Evolutionary conservation across 1,140 invertebrate species (phyloP), one percentile per base, ranked within the genome.

Genomic region (Eufriesea mexicana): DNA sequence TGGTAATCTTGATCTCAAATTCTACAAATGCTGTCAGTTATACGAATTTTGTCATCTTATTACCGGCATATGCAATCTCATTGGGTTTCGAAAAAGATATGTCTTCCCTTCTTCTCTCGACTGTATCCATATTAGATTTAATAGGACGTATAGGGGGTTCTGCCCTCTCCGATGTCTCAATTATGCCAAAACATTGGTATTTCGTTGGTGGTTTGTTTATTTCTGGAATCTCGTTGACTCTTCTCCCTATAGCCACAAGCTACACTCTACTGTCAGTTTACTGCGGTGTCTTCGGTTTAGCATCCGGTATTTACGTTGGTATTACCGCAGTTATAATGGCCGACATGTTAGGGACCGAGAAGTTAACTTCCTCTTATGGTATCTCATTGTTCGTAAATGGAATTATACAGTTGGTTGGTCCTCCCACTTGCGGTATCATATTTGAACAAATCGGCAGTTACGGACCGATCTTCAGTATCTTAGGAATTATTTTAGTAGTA

Each of bases 251-350:
- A 25, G 95, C 96, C 2, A 92, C 90, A 0, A 94, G 93, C 57
- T 95, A 95, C 71, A 64, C 54, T 0, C 93, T 94, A 23, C 94
- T 98, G 4, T 95, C 96, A 55, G 93, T 95, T 18, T 96, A 96
- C 88, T 98, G 97, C 92, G 95, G 96, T 2, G 89, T 97, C 2
- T 98, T 98, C 90, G 97, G 97, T 1, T 92, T 98, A 7, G 96
- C 97, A 14, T 97, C 97, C 0, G 97, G 97, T n/a, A 95, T 96
- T n/a, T 98, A 98, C 90, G 96, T 97, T 0, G 97, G 97, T 23
- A 96, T 98, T 2, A 98, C 97, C 2, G 97, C 97, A 5, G 96
- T 98, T 47, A 97, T 98, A 0, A 97, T 98, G 96, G 97, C 97
- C 0, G 97, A 98, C 91, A 96, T 97, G 96, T 91, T 98, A 2